A percentile compares a stretch with the other conserved stretches of the same genome.
phyloP scores from a whole-genome alignment of 2,888 invertebrate genomes.

The Xestia rhomboidea region DNA sequence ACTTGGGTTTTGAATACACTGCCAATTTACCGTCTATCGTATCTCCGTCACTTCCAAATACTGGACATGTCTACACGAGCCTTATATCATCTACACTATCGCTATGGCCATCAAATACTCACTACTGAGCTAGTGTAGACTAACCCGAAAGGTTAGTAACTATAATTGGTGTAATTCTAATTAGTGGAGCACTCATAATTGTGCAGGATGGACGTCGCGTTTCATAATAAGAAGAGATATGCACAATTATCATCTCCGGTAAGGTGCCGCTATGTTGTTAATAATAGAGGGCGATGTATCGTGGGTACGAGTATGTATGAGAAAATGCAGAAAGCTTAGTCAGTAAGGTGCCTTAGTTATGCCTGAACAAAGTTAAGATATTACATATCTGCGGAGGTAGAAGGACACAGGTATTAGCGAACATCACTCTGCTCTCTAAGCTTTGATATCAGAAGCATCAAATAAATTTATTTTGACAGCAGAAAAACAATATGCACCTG shows the following conservation, averaged over 20 bases:
- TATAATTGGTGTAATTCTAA: constrained; percentile 54
- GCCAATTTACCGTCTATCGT: neutral
- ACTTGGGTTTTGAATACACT: neutral
- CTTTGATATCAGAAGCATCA: neutral
- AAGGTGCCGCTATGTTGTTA: constrained; percentile 65
- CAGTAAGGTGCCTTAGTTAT: neutral
- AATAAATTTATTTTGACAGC: neutral
- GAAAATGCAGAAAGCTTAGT: constrained; percentile 38
- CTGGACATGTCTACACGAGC: neutral
- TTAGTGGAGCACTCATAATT: constrained; percentile 45
- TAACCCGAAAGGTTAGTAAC: constrained; percentile 1
- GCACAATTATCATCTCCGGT: constrained; percentile 61
- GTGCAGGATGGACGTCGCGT: constrained; percentile 43
- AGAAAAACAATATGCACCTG: neutral
- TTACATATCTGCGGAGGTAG: neutral
- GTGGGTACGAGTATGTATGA: constrained; percentile 22
- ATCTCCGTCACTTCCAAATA: neutral
- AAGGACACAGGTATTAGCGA: neutral
- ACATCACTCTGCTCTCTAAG: neutral
- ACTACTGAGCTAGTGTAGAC: neutral
- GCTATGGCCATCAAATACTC: neutral
- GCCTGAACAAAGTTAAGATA: neutral
- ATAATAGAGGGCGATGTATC: constrained; percentile 74
- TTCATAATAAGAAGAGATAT: constrained; percentile 53
- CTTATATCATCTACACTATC: neutral